A percentile compares a stretch with the other conserved stretches of the same genome.
Evolutionary conservation across 2,797 vertebrate genomes (phyloP).

Genomic region (Manis pentadactyla): DNA sequence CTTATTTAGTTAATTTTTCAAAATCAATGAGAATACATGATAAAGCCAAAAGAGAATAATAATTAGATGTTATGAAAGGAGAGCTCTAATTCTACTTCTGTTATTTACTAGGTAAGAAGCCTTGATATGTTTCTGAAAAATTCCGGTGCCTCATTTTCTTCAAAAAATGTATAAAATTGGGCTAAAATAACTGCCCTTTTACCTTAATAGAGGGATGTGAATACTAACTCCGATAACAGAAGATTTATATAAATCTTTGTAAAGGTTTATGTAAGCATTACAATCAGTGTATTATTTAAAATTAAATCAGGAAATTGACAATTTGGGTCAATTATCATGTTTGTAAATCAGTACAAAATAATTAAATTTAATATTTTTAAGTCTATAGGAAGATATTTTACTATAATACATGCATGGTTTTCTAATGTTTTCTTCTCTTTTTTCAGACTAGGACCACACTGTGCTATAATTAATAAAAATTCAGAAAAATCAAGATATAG

Average conservation of each 20-base stretch:
- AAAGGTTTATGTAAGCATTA: neutral
- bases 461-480: conserved; percentile 47
- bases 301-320: conserved; percentile 3
- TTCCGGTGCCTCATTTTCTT: neutral
- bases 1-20: neutral
- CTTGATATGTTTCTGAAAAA: neutral
- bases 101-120: neutral
- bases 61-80: neutral
- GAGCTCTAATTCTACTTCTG: neutral
- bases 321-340: neutral
- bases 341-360: conserved; percentile 10
- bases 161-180: neutral
- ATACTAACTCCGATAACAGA: neutral
- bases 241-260: neutral
- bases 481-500: conserved; percentile 66
- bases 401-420: neutral
- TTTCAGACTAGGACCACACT: conserved; percentile 12
- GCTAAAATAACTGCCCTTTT: neutral
- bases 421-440: neutral
- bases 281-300: neutral
- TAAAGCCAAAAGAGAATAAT: neutral
- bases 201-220: neutral
- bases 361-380: conserved; percentile 23
- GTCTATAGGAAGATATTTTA: conserved; percentile 6
- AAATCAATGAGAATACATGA: neutral